These are phyloP conservation scores for Nothoprocta perdicaria DNA, from an alignment of 2,113 vertebrate species.

Conservation along the genomic window DNA sequence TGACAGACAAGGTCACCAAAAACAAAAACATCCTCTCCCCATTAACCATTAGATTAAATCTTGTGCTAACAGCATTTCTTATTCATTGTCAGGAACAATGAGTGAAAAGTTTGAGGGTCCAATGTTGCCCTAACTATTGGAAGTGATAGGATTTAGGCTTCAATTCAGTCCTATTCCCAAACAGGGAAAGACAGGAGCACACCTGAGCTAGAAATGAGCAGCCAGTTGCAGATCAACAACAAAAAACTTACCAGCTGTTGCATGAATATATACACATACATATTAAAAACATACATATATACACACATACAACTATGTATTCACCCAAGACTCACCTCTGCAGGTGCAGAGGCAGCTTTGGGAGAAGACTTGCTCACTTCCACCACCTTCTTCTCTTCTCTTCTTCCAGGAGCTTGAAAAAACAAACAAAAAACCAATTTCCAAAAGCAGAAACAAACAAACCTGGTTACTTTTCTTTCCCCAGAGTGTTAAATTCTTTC, in stretches of 20 bases:
- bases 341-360: neutral
- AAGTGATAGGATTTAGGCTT: neutral
- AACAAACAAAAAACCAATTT: neutral
- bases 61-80: neutral
- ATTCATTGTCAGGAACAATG: neutral
- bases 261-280: rapidly evolving
- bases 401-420: constrained; percentile 67
- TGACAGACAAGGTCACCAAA: neutral
- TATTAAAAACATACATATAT: neutral
- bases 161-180: neutral
- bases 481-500: neutral
- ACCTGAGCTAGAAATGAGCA: neutral
- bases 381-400: constrained; percentile 71
- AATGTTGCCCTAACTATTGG: neutral
- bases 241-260: rapidly evolving
- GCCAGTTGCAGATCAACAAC: neutral
- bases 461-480: neutral
- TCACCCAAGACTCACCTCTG: constrained; percentile 64
- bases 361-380: constrained; percentile 61
- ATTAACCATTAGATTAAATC: neutral
- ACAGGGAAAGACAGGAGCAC: neutral
- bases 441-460: neutral
- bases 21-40: neutral
- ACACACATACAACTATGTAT: neutral
- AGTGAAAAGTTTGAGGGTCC: neutral